Conservation (phyloP, 2,113 vertebrate species). For the Papio anubis region DNA sequence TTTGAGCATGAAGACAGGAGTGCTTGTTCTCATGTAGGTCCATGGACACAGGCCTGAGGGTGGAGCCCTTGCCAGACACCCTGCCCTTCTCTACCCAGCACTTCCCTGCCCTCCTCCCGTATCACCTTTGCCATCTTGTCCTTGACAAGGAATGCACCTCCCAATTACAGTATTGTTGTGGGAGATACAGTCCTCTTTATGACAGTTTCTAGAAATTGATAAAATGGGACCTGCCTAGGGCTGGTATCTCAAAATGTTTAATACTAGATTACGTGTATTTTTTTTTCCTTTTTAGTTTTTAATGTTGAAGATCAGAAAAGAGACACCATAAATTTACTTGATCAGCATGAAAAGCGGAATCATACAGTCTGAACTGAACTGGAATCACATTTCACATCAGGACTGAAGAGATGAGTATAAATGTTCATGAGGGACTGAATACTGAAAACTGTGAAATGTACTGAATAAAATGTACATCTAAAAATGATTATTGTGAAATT, state of each 20-base stretch:
- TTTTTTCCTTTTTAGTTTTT: slow-evolving; percentile 73
- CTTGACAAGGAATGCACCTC: neutral
- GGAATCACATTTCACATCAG: neutral
- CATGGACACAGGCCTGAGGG: too few relatives aligned
- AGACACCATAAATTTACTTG: slow-evolving; percentile 55
- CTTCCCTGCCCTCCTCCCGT: too few relatives aligned
- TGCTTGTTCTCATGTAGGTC: too few relatives aligned
- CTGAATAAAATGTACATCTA: slow-evolving; percentile 11
- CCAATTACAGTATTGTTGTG: neutral
- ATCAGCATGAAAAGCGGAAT: slow-evolving; percentile 45
- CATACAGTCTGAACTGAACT: slow-evolving; percentile 67
- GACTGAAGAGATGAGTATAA: neutral
- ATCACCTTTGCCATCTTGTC: neutral
- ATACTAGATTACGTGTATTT: neutral
- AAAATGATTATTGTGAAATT: slow-evolving; percentile 50
- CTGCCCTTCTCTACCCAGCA: too few relatives aligned
- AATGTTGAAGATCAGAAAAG: slow-evolving; percentile 66
- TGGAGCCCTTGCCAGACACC: too few relatives aligned
- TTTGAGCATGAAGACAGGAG: too few relatives aligned
- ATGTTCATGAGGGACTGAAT: neutral
- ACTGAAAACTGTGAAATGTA: slow-evolving; percentile 34
- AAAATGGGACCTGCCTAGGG: neutral
- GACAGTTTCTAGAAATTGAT: neutral
- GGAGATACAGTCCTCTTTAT: neutral
- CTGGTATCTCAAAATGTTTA: slow-evolving; percentile 13